phyloP scores from a whole-genome alignment of 2,888 invertebrate genomes.

The Agrochola lota region DNA sequence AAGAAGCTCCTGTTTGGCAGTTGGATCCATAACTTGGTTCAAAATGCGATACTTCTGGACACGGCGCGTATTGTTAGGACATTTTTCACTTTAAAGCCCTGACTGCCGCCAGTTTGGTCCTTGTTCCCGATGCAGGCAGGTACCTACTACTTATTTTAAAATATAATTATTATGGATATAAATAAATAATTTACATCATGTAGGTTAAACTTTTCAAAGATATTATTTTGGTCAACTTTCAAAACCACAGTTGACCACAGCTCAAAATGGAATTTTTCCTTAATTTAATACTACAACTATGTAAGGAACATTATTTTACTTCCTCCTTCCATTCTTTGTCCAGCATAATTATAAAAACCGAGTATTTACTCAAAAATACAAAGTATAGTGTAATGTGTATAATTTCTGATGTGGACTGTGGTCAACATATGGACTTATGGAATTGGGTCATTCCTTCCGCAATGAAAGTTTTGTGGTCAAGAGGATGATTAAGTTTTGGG shows the following conservation, averaged over 20 bases:
- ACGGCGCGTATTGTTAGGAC: neutral
- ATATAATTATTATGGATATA: neutral
- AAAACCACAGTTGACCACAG: slow-evolving; percentile 20
- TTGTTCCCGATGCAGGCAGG: neutral
- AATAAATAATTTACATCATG: neutral
- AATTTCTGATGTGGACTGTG: slow-evolving; percentile 41
- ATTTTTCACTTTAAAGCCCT: neutral
- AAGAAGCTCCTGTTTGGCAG: neutral
- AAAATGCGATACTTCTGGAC: neutral
- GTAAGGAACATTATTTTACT: neutral
- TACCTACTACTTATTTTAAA: neutral
- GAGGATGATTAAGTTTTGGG: neutral
- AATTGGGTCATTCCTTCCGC: slow-evolving; percentile 50
- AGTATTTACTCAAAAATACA: slow-evolving; percentile 49
- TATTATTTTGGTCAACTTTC: slow-evolving; percentile 36
- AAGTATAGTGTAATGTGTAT: slow-evolving; percentile 25
- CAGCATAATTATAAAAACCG: slow-evolving; percentile 28
- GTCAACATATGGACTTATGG: slow-evolving; percentile 53
- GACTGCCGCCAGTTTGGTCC: neutral
- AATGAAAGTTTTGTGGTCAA: slow-evolving; percentile 49
- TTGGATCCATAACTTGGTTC: neutral
- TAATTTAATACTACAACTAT: slow-evolving; percentile 1
- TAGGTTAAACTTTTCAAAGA: neutral
- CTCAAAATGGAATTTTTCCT: neutral
- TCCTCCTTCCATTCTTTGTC: slow-evolving; percentile 27